Evolutionary conservation across 1,140 invertebrate species (phyloP), one percentile per base, ranked within the genome.

Genomic region (Odontomachus brunneus): DNA sequence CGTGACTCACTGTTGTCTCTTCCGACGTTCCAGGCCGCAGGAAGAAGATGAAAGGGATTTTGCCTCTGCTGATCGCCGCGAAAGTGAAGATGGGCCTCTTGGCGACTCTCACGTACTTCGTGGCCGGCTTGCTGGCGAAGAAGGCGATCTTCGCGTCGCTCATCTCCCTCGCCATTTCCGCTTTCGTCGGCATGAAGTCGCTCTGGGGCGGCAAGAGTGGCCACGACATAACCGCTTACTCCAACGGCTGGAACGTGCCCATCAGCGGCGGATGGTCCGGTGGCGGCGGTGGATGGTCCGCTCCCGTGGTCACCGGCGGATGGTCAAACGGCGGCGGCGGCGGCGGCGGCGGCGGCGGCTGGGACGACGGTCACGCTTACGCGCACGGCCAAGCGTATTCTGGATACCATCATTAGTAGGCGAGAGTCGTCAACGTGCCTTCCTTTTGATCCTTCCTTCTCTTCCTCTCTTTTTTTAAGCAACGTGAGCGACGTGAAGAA

Each of bases 101-200:
- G 51, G 93, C 94, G 17, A 94, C 94, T 38, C 91, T 96, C 17
- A 93, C 94, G 15, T 96, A 95, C 93, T 94, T 96, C 88, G 95
- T 93, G 38, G 94, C 96, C 75, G 94, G 94, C 44, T 91, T 96
- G 57, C 91, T 96, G 86, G 96, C 96, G 87, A 96, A 96, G 94
- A 96, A 96, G 88, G 96, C 96, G 66, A 93, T 96, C 84, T 85
- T 96, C 72, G 94, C 95, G 12, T 96, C 95, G 4, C 84, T 96
- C 55, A 92, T 96, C 26, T 96, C 96, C 3, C 94, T 96, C 82
- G 94, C 95, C 85, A 94, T 96, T 75, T 96, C 95, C 9, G 95
- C 94, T 2, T 96, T 96, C 90, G 92, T 96, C 76, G 95, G 94
- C 19, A 87, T 96, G 63, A 95, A 94, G 80, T 93, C 95, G n/a